These are phyloP conservation scores for Rhynchonycteris naso DNA, from an alignment of 2,797 vertebrate species.

Conservation along the genomic window DNA sequence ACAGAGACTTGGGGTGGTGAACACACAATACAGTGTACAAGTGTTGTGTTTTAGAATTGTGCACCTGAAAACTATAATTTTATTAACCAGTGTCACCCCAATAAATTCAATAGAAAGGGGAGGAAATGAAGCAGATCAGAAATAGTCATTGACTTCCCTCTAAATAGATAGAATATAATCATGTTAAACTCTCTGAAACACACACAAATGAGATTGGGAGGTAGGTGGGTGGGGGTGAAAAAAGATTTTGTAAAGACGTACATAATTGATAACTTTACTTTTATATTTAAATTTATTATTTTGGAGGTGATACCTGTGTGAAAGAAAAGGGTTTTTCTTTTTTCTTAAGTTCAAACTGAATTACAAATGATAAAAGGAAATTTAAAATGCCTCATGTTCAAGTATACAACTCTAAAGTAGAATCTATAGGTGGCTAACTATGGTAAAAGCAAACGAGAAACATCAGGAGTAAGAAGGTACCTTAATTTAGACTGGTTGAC, in stretches of 20 bases:
- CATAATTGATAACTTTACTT: conserved; percentile 37
- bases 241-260: conserved; percentile 3
- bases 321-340: neutral
- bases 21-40: too few relatives aligned
- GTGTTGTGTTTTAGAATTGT: too few relatives aligned
- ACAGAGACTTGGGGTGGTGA: too few relatives aligned
- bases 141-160: neutral
- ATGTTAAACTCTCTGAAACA: neutral
- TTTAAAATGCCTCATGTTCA: conserved; percentile 27
- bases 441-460: neutral
- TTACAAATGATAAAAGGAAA: neutral
- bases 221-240: neutral
- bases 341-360: neutral
- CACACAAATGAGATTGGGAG: neutral
- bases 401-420: neutral
- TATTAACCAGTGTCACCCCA: too few relatives aligned
- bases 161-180: neutral
- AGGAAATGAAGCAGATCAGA: neutral
- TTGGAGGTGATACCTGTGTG: neutral
- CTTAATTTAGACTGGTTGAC: neutral
- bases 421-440: neutral
- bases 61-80: too few relatives aligned
- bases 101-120: too few relatives aligned
- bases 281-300: conserved; percentile 36
- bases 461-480: neutral